Evolutionary conservation across 2,888 invertebrate genomes (phyloP).

Genomic region (Apotomis turbidana): DNA sequence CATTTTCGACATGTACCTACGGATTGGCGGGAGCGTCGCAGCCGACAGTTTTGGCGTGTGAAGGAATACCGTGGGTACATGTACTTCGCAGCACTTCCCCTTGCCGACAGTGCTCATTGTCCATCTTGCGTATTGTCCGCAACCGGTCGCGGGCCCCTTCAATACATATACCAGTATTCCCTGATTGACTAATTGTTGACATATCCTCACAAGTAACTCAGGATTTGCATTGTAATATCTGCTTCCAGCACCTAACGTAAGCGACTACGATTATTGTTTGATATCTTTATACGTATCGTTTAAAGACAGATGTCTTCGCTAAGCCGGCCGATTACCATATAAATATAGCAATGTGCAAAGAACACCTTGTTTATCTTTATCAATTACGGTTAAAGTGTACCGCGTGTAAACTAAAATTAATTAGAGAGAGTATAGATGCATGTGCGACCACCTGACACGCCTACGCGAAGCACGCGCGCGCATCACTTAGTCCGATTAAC

Average conservation of each 20-base stretch:
- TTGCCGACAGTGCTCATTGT: slow-evolving; percentile 65
- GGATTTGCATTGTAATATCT: slow-evolving; percentile 37
- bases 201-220: slow-evolving; percentile 31
- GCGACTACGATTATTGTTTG: slow-evolving; percentile 22
- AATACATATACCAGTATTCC: slow-evolving; percentile 55
- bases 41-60: slow-evolving; percentile 62
- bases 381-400: slow-evolving; percentile 40
- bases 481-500: slow-evolving; percentile 55
- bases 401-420: slow-evolving; percentile 45
- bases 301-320: slow-evolving; percentile 37
- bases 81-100: slow-evolving; percentile 59
- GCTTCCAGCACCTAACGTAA: slow-evolving; percentile 27
- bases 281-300: slow-evolving; percentile 30
- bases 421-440: slow-evolving; percentile 46
- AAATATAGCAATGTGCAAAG: slow-evolving; percentile 42
- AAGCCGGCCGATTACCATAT: slow-evolving; percentile 35
- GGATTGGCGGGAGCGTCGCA: slow-evolving; percentile 62
- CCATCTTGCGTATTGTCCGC: slow-evolving; percentile 61
- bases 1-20: slow-evolving; percentile 60
- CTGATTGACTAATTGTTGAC: slow-evolving; percentile 59
- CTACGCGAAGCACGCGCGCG: slow-evolving; percentile 53
- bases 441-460: slow-evolving; percentile 51
- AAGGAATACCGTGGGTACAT: slow-evolving; percentile 49
- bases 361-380: slow-evolving; percentile 45
- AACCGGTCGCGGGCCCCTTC: slow-evolving; percentile 63